Conservation (phyloP, 2,113 vertebrate genomes). For the Erythrolamprus reginae region DNA sequence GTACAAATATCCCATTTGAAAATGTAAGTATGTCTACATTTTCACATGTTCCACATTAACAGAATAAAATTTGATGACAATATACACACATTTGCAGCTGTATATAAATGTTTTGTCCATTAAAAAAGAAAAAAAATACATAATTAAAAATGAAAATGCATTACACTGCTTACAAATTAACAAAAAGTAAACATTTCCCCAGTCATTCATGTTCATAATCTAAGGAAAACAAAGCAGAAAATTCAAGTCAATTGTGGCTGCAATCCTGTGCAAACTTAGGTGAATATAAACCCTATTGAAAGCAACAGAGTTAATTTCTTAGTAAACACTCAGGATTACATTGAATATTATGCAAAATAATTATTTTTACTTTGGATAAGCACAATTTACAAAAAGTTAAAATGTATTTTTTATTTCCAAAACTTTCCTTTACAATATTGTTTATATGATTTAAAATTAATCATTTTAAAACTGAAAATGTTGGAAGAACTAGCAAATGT, state of each 20-base stretch:
- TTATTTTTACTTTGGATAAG: constrained; percentile 47
- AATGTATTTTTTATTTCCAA: constrained; percentile 60
- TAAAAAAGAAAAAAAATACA: constrained; percentile 86
- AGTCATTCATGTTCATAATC: constrained; percentile 69
- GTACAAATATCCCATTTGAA: constrained; percentile 90
- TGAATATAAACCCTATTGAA: background rate
- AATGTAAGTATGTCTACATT: constrained; percentile 73
- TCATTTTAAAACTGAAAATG: constrained; percentile 46
- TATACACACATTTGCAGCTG: constrained; percentile 79
- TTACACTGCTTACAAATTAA: constrained; percentile 85
- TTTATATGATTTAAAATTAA: constrained; percentile 44
- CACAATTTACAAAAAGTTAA: constrained; percentile 62
- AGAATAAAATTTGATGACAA: constrained; percentile 79
- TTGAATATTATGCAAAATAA: constrained; percentile 66
- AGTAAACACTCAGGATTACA: background rate
- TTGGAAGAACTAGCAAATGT: constrained; percentile 25
- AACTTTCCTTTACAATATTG: constrained; percentile 55
- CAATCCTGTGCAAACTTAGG: background rate
- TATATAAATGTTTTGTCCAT: constrained; percentile 83
- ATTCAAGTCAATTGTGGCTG: constrained; percentile 64
- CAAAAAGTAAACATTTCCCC: constrained; percentile 77
- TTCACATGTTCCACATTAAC: constrained; percentile 75
- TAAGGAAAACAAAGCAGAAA: constrained; percentile 64
- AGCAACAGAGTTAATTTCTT: background rate
- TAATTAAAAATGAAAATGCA: constrained; percentile 82